Conservation (phyloP, 2,113 vertebrate genomes). For the Sceloporus tristichus region DNA sequence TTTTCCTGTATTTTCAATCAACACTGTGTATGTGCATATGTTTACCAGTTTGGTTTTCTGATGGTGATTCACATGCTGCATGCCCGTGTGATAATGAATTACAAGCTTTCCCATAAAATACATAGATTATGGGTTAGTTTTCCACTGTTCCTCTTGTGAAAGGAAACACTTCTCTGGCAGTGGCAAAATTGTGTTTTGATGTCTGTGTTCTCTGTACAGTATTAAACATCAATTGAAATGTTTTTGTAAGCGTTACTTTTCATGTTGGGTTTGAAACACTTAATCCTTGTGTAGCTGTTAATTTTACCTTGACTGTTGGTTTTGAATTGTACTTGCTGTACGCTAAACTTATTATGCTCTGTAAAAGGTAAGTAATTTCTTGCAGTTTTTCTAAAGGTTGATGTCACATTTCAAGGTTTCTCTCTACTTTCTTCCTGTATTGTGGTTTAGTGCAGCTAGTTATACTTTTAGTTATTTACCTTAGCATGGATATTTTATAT, state of each 20-base stretch:
- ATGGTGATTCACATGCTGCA: conserved; percentile 79
- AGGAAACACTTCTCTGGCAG: conserved; percentile 63
- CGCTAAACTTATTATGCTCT: conserved; percentile 84
- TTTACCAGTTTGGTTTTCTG: conserved; percentile 63
- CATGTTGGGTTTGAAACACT: conserved; percentile 79
- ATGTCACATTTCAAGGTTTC: conserved; percentile 70
- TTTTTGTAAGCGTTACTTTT: conserved; percentile 81
- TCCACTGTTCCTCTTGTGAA: conserved; percentile 58
- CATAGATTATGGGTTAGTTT: conserved; percentile 59
- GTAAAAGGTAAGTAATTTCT: conserved; percentile 85
- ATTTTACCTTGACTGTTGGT: conserved; percentile 79
- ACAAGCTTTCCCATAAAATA: conserved; percentile 67
- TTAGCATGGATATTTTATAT: conserved; percentile 69
- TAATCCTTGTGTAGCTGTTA: conserved; percentile 76
- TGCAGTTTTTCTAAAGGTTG: conserved; percentile 78
- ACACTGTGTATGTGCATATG: conserved; percentile 50
- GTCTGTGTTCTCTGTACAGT: conserved; percentile 66
- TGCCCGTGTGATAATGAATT: conserved; percentile 71
- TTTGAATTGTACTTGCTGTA: conserved; percentile 83
- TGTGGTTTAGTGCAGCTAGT: not conserved
- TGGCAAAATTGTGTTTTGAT: conserved; percentile 71
- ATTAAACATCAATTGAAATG: conserved; percentile 74
- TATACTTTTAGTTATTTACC: conserved; percentile 56
- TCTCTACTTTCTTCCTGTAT: conserved; percentile 43
- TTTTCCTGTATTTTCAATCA: conserved; percentile 67